Evolutionary conservation across 2,113 vertebrate genomes (phyloP), one percentile per base, ranked within the genome.

Genomic region (Mobula birostris): DNA sequence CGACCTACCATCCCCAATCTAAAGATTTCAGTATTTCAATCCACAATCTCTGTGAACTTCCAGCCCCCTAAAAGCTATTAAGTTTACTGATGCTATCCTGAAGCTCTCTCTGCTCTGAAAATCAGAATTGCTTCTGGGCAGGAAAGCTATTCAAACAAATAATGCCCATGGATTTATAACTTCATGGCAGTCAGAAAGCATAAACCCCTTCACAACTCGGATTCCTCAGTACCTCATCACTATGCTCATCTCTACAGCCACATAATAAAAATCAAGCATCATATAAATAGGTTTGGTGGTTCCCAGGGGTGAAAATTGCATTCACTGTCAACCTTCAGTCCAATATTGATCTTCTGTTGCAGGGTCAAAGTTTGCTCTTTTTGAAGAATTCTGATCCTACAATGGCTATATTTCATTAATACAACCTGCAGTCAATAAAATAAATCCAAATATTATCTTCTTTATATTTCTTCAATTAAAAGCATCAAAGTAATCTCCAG

Each of bases 401-500:
- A 24, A 58, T 7, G 29, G 58, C 14, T 87, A 61, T 61, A 87
- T 87, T n/a, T 87, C 12, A 63, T 87, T 63, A 87, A 63, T 48
- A 85, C 48, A 56, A 21, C 21, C 48, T 61, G 56, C 48, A 2
- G 24, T 27, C 82, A 61, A 27, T n/a, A 15, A 87, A 11, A 87
- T 87, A 63, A 85, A 85, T 85, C 21, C 56, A 85, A 87, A 83
- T 83, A 19, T 11, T 83, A 2, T 21, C 5, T 58, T 11, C 83
- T 27, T 87, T 87, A 11, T 87, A 63, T 61, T 87, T 63, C 12
- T n/a, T 87, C 83, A 87, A 63, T 63, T 87, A 87, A 87, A 29
- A 87, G 12, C 83, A 87, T 87, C 56, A 87, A 87, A 87, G 9
- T 63, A n/a, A 63, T 87, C 58, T 29, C 61, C 27, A 87, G 17